A percentile compares a stretch with the other conserved stretches of the same genome.
Conservation (phyloP, 2,113 vertebrate species). For the Blennius ocellaris region DNA sequence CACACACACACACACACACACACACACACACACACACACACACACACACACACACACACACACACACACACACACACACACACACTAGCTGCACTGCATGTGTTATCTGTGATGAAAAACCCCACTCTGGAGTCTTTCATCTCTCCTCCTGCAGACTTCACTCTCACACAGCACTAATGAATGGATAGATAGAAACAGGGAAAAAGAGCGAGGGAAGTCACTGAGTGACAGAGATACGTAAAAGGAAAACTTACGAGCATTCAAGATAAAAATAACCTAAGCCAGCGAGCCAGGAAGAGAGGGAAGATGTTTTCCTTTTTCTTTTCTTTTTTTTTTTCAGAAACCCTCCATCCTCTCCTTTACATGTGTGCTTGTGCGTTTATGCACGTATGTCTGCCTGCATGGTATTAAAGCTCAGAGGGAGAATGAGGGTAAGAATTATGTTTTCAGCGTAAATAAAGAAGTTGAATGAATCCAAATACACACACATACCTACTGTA, state of each 20-base stretch:
- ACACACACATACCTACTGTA: conserved; percentile 5
- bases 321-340: conserved; percentile 32
- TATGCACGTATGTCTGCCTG: conserved; percentile 22
- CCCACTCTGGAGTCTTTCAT: conserved; percentile 39
- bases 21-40: background rate
- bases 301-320: conserved; percentile 22
- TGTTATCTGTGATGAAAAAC: conserved; percentile 43
- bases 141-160: conserved; percentile 37
- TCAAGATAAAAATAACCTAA: conserved; percentile 71
- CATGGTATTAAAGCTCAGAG: conserved; percentile 27
- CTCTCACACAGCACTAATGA: conserved; percentile 49
- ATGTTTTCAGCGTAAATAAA: conserved; percentile 38
- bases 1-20: background rate
- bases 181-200: conserved; percentile 35
- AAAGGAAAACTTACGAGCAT: conserved; percentile 53
- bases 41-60: background rate
- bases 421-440: conserved; percentile 21
- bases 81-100: background rate
- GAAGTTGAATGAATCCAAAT: conserved; percentile 17
- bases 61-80: background rate
- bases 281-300: conserved; percentile 45
- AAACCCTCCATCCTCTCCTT: conserved; percentile 40
- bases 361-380: conserved; percentile 28
- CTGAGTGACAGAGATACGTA: conserved; percentile 41
- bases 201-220: conserved; percentile 33